phyloP scores from a whole-genome alignment of 2,113 vertebrate species.

The Elanus axillaris region DNA sequence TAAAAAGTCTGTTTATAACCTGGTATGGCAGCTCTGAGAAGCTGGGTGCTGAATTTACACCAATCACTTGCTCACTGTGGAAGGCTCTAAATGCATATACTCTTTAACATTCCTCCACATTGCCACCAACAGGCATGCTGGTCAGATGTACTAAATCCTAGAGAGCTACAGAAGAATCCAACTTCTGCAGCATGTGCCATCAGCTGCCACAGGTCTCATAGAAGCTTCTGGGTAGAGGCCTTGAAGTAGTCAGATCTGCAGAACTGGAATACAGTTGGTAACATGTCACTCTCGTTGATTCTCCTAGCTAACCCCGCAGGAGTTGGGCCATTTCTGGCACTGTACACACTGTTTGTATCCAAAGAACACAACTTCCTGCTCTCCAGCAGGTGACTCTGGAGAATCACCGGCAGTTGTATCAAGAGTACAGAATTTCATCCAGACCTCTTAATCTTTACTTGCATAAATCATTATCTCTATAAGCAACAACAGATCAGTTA shows the following conservation, averaged over 20 bases:
- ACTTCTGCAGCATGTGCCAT: background rate
- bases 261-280: background rate
- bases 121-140: background rate
- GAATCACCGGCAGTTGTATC: background rate
- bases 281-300: rapidly evolving
- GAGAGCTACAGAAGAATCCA: background rate
- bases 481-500: background rate
- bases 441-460: background rate
- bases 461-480: background rate
- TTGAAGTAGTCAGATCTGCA: background rate
- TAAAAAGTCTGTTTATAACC: background rate
- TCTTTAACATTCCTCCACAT: background rate
- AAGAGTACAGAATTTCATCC: background rate
- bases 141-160: background rate
- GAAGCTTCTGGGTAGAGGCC: rapidly evolving
- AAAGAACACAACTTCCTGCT: background rate
- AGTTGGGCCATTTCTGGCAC: background rate
- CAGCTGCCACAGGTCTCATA: background rate
- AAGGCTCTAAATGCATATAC: background rate
- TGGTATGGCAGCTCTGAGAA: background rate
- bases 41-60: background rate
- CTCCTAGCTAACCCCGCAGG: background rate
- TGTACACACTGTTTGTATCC: rapidly evolving
- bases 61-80: background rate
- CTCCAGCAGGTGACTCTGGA: background rate